These are phyloP conservation scores for Cetonia aurata DNA, from an alignment of 2,888 invertebrate species.

Conservation along the genomic window DNA sequence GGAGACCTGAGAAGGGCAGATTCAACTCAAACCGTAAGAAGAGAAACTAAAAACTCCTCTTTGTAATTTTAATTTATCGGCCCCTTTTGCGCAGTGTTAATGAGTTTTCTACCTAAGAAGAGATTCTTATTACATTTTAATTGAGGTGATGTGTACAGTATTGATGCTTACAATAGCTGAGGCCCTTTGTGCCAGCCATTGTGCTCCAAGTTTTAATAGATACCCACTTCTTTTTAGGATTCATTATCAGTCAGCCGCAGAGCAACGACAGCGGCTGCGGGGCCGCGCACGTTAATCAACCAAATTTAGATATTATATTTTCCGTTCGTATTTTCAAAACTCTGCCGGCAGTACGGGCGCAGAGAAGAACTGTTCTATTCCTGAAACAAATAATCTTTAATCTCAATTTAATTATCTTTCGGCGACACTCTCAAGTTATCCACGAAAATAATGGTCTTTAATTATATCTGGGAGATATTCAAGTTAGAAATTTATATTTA, in stretches of 20 bases:
- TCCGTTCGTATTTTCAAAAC: slow-evolving; percentile 53
- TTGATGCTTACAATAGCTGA: slow-evolving; percentile 63
- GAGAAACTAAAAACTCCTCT: slow-evolving; percentile 56
- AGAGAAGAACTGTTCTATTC: slow-evolving; percentile 22
- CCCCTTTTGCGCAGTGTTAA: slow-evolving; percentile 66
- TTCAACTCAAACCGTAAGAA: slow-evolving; percentile 38
- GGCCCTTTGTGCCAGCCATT: slow-evolving; percentile 60
- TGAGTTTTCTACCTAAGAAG: slow-evolving; percentile 66
- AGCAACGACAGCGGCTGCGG: slow-evolving; percentile 46
- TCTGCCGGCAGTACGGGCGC: slow-evolving; percentile 3
- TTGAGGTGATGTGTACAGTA: slow-evolving; percentile 68
- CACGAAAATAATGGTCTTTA: not conserved
- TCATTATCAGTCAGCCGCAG: slow-evolving; percentile 65
- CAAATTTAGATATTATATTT: slow-evolving; percentile 64
- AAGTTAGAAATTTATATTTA: not conserved
- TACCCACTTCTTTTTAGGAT: slow-evolving; percentile 65
- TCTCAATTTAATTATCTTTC: slow-evolving; percentile 22
- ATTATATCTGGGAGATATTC: not conserved
- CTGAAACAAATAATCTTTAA: slow-evolving; percentile 30
- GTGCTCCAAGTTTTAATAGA: slow-evolving; percentile 68
- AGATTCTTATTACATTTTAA: slow-evolving; percentile 69
- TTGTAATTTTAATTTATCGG: slow-evolving; percentile 63
- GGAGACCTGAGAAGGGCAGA: slow-evolving; percentile 42
- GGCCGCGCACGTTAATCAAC: slow-evolving; percentile 62
- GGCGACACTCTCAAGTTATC: slow-evolving; percentile 11